Evolutionary conservation across 2,797 vertebrate genomes (phyloP), one percentile per base, ranked within the genome.

Genomic region (Phyllotis vaccarum): DNA sequence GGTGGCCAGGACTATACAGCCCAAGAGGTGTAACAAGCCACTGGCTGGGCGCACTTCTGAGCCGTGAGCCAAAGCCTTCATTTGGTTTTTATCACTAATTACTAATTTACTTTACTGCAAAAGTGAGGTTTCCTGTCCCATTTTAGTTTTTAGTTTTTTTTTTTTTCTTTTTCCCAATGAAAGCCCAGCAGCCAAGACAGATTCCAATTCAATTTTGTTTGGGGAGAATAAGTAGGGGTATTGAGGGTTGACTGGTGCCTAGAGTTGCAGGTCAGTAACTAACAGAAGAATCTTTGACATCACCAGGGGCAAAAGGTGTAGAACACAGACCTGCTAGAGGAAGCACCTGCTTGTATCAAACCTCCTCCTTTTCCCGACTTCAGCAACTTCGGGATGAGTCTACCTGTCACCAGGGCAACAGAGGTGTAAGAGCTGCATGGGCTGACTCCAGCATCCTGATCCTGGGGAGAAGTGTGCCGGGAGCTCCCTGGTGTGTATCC

Each of bases 261-360:
- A 81, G 96, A 96, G 93, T 82, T 96, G 97, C 97, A 98, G 97
- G 97, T 97, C 97, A 95, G 94, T 87, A 94, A 68, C 97, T 96
- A 97, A 97, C 96, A 97, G 90, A 97, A 96, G 85, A 96, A 91
- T 96, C 96, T 97, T 96, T 96, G 96, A 97, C 94, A 96, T 97
- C 96, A 97, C 97, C 97, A 92, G 96, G 97, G 95, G 96, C 89
- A 94, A 96, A 92, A 89, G 93, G 97, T 92, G 93, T n/a, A 97
- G 94, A 97, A 96, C 72, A 83, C 89, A 87, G 94, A 96, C 94
- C 96, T 96, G 96, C 94, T 79, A 96, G 96, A 97, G 97, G 97
- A 97, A 97, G 96, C 96, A 97, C 97, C 97, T 97, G 96, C 97
- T 93, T 62, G 80, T 49, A 96, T 52, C 80, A 91, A 95, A 95